Conservation (phyloP, 2,113 vertebrate genomes). For the Pogonocichla stellata region DNA sequence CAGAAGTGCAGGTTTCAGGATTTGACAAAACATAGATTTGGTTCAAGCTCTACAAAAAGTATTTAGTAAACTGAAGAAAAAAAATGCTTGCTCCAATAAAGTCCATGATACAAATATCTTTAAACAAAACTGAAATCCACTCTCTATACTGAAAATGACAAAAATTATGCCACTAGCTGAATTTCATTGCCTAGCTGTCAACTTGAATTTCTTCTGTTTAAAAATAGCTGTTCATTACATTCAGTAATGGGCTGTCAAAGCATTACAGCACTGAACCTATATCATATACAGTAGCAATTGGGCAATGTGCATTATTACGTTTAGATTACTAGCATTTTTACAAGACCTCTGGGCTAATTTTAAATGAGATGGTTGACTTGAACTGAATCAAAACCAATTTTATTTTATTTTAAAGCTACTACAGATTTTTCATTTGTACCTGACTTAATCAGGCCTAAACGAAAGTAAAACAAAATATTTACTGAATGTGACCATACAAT, state of each 20-base stretch:
- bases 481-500: background rate
- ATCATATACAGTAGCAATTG: conserved; percentile 86
- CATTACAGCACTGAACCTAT: conserved; percentile 78
- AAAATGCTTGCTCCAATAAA: conserved; percentile 60
- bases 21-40: conserved; percentile 49
- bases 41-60: conserved; percentile 32
- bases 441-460: background rate
- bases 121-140: conserved; percentile 74
- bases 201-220: conserved; percentile 82
- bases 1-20: background rate
- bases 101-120: conserved; percentile 72
- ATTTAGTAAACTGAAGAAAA: conserved; percentile 56
- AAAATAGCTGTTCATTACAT: conserved; percentile 85
- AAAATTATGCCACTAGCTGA: conserved; percentile 84
- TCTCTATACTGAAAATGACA: conserved; percentile 74
- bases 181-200: conserved; percentile 83
- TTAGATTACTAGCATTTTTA: conserved; percentile 84
- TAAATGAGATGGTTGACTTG: conserved; percentile 86
- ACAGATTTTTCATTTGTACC: conserved; percentile 50
- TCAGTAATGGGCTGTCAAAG: conserved; percentile 87
- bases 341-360: conserved; percentile 82
- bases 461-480: conserved; percentile 57
- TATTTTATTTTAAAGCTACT: conserved; percentile 69
- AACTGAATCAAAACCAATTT: conserved; percentile 76
- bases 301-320: conserved; percentile 84